Evolutionary conservation across 92 coral and sea anemone genomes (phyloP), one percentile per base, ranked within the genome.

Genomic region (Blastomussa wellsi): DNA sequence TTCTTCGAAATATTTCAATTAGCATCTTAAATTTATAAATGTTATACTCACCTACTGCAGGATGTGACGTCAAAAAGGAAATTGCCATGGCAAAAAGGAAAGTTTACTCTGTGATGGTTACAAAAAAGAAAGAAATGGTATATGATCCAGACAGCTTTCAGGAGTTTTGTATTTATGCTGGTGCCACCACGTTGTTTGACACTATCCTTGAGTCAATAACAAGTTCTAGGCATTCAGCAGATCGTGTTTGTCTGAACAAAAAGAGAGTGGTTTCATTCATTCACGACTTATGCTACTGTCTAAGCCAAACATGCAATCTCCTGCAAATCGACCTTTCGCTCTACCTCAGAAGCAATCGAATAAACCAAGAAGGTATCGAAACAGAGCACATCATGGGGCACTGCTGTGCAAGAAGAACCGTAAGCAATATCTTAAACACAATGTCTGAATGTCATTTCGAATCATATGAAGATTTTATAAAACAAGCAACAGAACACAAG

Each of bases 301-400:
- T 80, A 6, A 83, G 88, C 38, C 91, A 78, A 66, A 62, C 80
- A 76, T 89, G 92, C 44, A 89, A 89, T 76, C 76, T 48, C 14
- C 71, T 89, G 53, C 90, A 86, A 76, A 65, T 86, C n/a, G 88
- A 86, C 76, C 90, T 71, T 82, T 71, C 90, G n/a, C 74, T 91
- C 24, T 79, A 87, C 48, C 85, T 89, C 76, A 79, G 80, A 28
- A 84, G 86, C 36, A 80, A 74, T 49, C 79, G 71, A n/a, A 75
- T 80, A 47, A 89, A 80, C 37, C 87, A 89, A 85, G 91, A 88
- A 66, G 87, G 79, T 8, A 80, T 86, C 28, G 90, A 86, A n/a
- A 86, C 90, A 20, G 84, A 86, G 52, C 72, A 86, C 55, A 72
- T 51, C 70, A 65, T 89, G 76, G 92, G 89, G 53, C 73, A 85